These are phyloP conservation scores for Sycobia sp. DNA, from an alignment of 1,140 invertebrate species.

Conservation along the genomic window DNA sequence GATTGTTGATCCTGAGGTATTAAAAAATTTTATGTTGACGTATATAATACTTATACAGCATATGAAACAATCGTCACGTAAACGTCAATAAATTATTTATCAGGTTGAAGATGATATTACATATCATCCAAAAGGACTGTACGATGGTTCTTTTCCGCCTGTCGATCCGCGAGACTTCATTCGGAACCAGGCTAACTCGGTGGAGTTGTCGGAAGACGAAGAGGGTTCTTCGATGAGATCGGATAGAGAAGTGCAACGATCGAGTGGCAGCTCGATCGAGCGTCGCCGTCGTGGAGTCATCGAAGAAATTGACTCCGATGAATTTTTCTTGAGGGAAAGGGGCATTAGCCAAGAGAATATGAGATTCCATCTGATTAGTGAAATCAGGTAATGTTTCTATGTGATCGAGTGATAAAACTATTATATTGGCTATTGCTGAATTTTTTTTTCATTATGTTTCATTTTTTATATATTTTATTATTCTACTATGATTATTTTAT, in stretches of 20 bases:
- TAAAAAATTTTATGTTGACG: too few relatives aligned
- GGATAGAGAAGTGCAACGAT: constrained; percentile 58
- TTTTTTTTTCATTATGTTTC: background rate
- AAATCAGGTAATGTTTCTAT: constrained; percentile 78
- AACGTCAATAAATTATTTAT: background rate
- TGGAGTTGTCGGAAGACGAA: constrained; percentile 44
- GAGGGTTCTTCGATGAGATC: constrained; percentile 48
- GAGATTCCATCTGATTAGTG: constrained; percentile 75
- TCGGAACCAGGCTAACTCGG: constrained; percentile 19
- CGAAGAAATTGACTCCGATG: constrained; percentile 84
- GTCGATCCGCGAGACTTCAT: constrained; percentile 49
- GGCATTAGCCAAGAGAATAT: constrained; percentile 83
- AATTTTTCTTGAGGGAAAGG: constrained; percentile 80
- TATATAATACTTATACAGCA: background rate
- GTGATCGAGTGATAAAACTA: too few relatives aligned
- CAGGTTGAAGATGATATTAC: constrained; percentile 3
- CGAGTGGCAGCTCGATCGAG: constrained; percentile 62
- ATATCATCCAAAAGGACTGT: constrained; percentile 35
- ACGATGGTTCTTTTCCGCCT: constrained; percentile 42
- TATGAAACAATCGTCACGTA: background rate
- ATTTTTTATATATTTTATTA: too few relatives aligned
- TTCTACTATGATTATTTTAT: too few relatives aligned
- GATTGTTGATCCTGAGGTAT: constrained; percentile 26
- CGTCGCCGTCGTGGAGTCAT: constrained; percentile 68
- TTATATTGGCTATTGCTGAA: background rate